Percentiles rank a stretch among this genome's conserved stretches.
Conservation (phyloP, 2,113 vertebrate species). For the Pterocles burchelli region DNA sequence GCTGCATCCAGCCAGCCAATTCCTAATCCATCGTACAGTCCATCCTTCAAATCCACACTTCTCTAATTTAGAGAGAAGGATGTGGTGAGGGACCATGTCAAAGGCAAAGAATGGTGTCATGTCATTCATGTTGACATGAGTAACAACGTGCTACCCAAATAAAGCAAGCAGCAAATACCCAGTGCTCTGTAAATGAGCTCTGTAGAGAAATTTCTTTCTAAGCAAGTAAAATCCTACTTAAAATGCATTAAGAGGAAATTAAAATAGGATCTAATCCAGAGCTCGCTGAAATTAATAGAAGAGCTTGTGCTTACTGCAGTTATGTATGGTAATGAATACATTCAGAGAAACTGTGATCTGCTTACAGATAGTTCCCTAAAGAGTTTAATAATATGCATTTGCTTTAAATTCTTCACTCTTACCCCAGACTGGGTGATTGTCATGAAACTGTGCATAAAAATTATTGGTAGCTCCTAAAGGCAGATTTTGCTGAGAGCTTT, state of each 20-base stretch:
- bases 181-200: not conserved
- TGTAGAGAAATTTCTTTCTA: not conserved
- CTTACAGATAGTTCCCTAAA: not conserved
- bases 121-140: not conserved
- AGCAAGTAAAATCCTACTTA: not conserved
- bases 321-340: not conserved
- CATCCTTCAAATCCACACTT: no score
- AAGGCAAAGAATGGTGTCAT: not conserved
- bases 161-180: not conserved
- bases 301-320: not conserved
- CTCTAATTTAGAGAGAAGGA: no score
- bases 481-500: not conserved
- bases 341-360: not conserved
- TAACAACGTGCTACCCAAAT: not conserved
- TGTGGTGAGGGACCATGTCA: no score
- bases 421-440: not conserved
- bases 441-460: not conserved
- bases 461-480: not conserved
- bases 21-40: no score
- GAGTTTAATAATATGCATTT: not conserved
- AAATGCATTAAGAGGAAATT: slow-evolving; percentile 33
- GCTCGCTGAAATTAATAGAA: not conserved
- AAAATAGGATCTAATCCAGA: not conserved
- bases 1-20: no score
- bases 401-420: not conserved